Evolutionary conservation across 2,797 vertebrate species (phyloP), one percentile per base, ranked within the genome.

Genomic region (Sparus aurata): DNA sequence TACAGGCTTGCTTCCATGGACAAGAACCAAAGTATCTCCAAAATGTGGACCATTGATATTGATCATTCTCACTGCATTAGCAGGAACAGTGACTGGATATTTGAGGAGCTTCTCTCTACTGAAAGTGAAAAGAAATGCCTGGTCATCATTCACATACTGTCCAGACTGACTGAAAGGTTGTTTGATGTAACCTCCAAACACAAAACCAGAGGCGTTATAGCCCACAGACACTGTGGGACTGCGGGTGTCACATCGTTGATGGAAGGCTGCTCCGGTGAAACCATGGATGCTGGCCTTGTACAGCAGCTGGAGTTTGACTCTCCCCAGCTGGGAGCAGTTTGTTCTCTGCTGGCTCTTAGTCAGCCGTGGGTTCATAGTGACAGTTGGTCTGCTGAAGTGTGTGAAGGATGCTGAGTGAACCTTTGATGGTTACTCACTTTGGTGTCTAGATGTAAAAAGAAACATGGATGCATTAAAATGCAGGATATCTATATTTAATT

Each of bases 111-210:
- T 73, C 22, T 22, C 68, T n/a, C 73, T 63, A 11, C n/a, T 83
- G 12, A 93, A 45, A 1, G 72, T 82, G 52, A 93, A 94, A 38
- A 94, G 69, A 66, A 94, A 94, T 1, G 89, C 90, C 50, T 83
- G 10, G 0, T 83, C 25, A 75, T 95, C 93, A 0, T 0, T 1
- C 3, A 80, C 50, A 0, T 47, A 17, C 1, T 43, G 4, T 0
- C 20, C 68, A 13, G 75, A 73, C 72, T 91, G 87, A 76, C 38
- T 4, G 69, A 92, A 93, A 17, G 87, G 66, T 50, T 78, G 83
- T 61, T 61, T 75, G 59, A 90, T 90, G 85, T 83, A 92, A 16
- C 91, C 93, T 74, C 93, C 93, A 79, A 92, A 94, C 75, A 93
- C 75, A 69, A 47, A 75, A 12, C 87, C 90, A 4, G 82, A 53